Evolutionary conservation across 2,113 vertebrate species (phyloP).

Genomic region (Platanista minor): DNA sequence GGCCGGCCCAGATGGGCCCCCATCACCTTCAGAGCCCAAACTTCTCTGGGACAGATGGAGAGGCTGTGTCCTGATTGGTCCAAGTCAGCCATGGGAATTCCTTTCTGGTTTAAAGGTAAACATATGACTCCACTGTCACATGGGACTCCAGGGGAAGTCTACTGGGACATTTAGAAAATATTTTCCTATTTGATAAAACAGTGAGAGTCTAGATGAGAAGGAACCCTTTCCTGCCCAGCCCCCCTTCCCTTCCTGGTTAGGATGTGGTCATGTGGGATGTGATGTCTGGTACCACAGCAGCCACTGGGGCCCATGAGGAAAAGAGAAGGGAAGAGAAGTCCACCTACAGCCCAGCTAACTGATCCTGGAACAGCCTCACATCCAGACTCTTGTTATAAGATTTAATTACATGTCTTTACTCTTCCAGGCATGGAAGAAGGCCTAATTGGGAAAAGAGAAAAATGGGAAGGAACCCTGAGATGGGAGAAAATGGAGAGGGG

Average conservation of each 20-base stretch:
- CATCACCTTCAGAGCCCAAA: background rate
- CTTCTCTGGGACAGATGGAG: background rate
- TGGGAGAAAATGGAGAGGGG: background rate
- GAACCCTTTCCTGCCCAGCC: background rate
- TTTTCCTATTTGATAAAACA: background rate
- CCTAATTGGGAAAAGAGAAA: background rate
- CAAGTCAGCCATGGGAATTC: background rate
- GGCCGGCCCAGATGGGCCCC: background rate
- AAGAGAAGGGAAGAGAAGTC: background rate
- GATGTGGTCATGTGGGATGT: background rate
- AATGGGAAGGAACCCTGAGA: background rate
- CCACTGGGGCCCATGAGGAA: background rate
- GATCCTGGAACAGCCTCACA: accelerated
- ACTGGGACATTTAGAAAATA: background rate
- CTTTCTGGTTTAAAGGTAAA: background rate
- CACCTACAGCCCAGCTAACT: too few species aligned
- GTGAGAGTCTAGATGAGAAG: background rate
- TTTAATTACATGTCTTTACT: background rate
- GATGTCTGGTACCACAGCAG: background rate
- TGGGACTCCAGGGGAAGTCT: background rate
- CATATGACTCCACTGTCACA: background rate
- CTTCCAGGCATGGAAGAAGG: background rate
- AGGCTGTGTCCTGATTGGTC: background rate
- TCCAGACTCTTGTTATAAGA: background rate
- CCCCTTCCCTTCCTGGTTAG: background rate